A percentile compares a stretch with the other conserved stretches of the same genome.
Conservation (phyloP, 1,140 invertebrate genomes). For the Belonocnema kinseyi region DNA sequence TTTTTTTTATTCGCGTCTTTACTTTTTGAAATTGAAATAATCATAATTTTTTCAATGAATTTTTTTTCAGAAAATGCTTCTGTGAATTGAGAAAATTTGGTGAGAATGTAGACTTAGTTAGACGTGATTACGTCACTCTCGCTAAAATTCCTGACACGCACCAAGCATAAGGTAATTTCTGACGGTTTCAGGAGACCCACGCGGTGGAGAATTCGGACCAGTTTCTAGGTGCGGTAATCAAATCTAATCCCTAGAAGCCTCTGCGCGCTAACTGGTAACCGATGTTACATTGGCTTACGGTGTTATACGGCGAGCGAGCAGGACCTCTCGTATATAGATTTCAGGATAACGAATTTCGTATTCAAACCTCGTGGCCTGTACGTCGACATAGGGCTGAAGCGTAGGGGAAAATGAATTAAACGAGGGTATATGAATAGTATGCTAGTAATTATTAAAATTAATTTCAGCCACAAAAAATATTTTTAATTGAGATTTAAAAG, state of each 20-base stretch:
- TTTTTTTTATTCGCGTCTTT: too few relatives aligned
- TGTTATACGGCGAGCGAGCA: constrained; percentile 37
- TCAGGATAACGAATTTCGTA: constrained; percentile 53
- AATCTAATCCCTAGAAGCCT: constrained; percentile 63
- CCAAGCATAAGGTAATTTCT: constrained; percentile 52
- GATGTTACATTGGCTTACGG: constrained; percentile 60
- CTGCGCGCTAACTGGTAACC: constrained; percentile 55
- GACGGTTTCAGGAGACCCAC: constrained; percentile 50
- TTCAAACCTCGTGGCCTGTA: constrained; percentile 44
- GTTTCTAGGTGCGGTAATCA: constrained; percentile 58
- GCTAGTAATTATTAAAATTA: constrained; percentile 13
- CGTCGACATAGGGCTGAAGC: constrained; percentile 33
- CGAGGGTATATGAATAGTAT: neutral
- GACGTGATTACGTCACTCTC: neutral
- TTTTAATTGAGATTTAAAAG: neutral
- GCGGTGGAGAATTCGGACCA: constrained; percentile 36
- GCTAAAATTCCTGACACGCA: constrained; percentile 51
- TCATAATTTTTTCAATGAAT: too few relatives aligned
- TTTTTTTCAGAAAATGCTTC: too few relatives aligned
- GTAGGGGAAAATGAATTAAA: constrained; percentile 1
- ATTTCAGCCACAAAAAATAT: constrained; percentile 7
- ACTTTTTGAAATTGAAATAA: too few relatives aligned
- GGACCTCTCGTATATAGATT: constrained; percentile 48
- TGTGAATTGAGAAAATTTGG: neutral
- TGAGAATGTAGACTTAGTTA: neutral